phyloP scores from a whole-genome alignment of 2,888 invertebrate species.

The Timema podura region DNA sequence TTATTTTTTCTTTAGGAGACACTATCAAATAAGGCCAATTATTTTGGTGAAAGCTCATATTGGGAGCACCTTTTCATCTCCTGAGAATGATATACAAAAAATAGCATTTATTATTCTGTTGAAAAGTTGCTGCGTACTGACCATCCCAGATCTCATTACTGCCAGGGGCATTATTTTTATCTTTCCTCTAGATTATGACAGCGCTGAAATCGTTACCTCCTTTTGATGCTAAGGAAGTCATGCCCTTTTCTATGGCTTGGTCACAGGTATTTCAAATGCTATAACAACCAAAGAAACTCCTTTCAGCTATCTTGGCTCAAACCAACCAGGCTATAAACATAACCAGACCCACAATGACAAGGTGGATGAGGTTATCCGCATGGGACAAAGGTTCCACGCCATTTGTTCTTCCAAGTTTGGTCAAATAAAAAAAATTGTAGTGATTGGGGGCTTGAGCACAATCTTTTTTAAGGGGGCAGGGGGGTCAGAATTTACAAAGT shows the following conservation, averaged over 20 bases:
- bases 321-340: too few species aligned
- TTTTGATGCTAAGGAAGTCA: not conserved
- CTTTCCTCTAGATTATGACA: not conserved
- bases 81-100: not conserved
- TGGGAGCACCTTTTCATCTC: not conserved
- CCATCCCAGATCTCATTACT: not conserved
- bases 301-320: too few species aligned
- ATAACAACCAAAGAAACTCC: too few species aligned
- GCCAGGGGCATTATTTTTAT: not conserved
- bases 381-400: too few species aligned
- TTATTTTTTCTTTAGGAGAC: not conserved
- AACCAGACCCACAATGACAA: too few species aligned
- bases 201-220: not conserved
- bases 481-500: too few species aligned
- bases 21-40: not conserved
- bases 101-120: not conserved
- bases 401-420: too few species aligned
- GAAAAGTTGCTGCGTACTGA: not conserved
- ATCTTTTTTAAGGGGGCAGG: too few species aligned
- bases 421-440: too few species aligned
- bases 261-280: not conserved
- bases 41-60: constrained; percentile 6
- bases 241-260: not conserved
- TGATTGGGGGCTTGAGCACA: too few species aligned
- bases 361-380: too few species aligned